Percentiles rank a stretch among this genome's conserved stretches.
Evolutionary conservation across 2,888 invertebrate genomes (phyloP).

Genomic region (Cheilosia grossa): DNA sequence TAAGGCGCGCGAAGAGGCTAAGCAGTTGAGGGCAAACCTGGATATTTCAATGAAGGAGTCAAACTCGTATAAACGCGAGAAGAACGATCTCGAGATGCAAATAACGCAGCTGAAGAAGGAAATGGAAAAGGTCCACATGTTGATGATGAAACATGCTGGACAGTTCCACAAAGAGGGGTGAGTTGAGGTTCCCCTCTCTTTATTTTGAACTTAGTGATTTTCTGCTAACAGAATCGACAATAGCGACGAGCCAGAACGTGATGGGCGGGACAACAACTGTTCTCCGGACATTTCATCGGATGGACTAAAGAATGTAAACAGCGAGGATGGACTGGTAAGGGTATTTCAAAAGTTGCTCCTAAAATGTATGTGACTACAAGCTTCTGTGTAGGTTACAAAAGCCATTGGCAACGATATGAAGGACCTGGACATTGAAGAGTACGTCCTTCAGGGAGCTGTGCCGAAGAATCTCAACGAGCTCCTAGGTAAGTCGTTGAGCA

Average conservation of each 20-base stretch:
- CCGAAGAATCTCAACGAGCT: slow-evolving; percentile 85
- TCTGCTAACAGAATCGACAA: slow-evolving; percentile 77
- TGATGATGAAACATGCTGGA: slow-evolving; percentile 88
- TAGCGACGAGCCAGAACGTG: slow-evolving; percentile 82
- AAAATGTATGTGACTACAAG: not conserved
- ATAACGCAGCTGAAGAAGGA: slow-evolving; percentile 91
- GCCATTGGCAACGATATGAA: slow-evolving; percentile 79
- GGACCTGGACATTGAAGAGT: slow-evolving; percentile 85
- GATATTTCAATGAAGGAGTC: slow-evolving; percentile 91
- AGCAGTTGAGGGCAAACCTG: slow-evolving; percentile 91
- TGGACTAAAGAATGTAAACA: slow-evolving; percentile 83
- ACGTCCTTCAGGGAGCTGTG: slow-evolving; percentile 86
- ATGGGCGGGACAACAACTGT: slow-evolving; percentile 82
- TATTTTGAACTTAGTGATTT: not conserved
- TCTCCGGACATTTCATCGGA: slow-evolving; percentile 83
- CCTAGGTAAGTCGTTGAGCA: slow-evolving; percentile 78
- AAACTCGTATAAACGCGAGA: slow-evolving; percentile 89
- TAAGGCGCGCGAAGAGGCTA: slow-evolving; percentile 94
- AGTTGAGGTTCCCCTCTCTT: not conserved
- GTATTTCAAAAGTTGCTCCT: not conserved
- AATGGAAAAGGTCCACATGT: slow-evolving; percentile 90
- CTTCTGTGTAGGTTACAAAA: slow-evolving; percentile 77
- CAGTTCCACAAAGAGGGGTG: slow-evolving; percentile 85
- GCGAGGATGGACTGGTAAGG: slow-evolving; percentile 82
- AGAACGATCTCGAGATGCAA: slow-evolving; percentile 90